Evolutionary conservation across 2,113 vertebrate species (phyloP).

Genomic region (Percopsis transmontana): DNA sequence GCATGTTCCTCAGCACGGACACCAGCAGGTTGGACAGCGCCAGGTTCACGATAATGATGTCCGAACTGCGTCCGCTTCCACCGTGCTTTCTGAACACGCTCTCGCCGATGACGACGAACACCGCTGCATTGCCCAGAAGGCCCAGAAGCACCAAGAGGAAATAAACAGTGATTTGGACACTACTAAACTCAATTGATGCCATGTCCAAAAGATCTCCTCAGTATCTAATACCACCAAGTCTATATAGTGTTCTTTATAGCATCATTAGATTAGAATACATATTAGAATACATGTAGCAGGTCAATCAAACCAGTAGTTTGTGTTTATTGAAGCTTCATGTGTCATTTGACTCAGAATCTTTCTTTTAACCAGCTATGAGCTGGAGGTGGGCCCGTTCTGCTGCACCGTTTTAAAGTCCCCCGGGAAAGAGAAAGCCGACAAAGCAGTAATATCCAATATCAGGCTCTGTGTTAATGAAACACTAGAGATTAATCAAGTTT

Average conservation of each 20-base stretch:
- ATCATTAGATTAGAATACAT: too few relatives aligned
- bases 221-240: background rate
- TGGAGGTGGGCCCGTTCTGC: too few relatives aligned
- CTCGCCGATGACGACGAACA: conserved; percentile 71
- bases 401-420: too few relatives aligned
- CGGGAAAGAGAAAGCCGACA: background rate
- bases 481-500: conserved; percentile 68
- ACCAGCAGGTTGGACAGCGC: conserved; percentile 77
- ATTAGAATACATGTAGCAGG: too few relatives aligned
- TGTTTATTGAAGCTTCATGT: too few relatives aligned
- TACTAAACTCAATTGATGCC: background rate
- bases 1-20: conserved; percentile 70
- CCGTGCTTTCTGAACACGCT: conserved; percentile 54
- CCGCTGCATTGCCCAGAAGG: conserved; percentile 70
- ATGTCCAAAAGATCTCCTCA: background rate
- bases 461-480: conserved; percentile 52
- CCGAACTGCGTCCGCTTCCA: conserved; percentile 66
- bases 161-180: conserved; percentile 61
- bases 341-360: too few relatives aligned
- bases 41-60: conserved; percentile 82
- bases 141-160: conserved; percentile 72
- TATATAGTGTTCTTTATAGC: too few relatives aligned
- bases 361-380: too few relatives aligned
- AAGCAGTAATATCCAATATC: conserved; percentile 15
- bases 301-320: too few relatives aligned